Percentiles rank a stretch among this genome's conserved stretches.
Evolutionary conservation across 2,797 vertebrate species (phyloP).

Genomic region (Lacerta viridis): DNA sequence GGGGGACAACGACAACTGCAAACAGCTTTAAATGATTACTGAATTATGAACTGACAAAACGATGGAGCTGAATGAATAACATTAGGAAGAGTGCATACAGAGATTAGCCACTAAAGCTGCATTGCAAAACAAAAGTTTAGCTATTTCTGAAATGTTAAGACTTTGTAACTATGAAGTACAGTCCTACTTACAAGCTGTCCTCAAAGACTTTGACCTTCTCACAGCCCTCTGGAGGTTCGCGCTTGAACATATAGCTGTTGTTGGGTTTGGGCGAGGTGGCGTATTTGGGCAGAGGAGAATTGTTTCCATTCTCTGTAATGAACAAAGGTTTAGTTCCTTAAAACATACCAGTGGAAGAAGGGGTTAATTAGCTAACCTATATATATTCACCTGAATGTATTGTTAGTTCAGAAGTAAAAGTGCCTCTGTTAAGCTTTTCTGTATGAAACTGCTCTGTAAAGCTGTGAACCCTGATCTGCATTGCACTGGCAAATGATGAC

Average conservation of each 20-base stretch:
- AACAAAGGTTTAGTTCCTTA: conserved; percentile 53
- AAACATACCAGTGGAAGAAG: not conserved
- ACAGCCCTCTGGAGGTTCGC: conserved; percentile 98
- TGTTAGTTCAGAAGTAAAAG: too few relatives aligned
- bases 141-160: not conserved
- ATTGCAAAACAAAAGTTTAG: not conserved
- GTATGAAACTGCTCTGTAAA: too few relatives aligned
- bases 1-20: not conserved
- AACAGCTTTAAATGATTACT: not conserved
- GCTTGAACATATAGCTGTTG: conserved; percentile 99
- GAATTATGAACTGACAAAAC: not conserved
- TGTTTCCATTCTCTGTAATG: conserved; percentile 91
- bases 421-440: too few relatives aligned
- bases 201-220: conserved; percentile 97
- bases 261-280: conserved; percentile 98
- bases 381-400: too few relatives aligned
- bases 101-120: not conserved
- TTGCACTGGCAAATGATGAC: too few relatives aligned
- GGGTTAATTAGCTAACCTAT: too few relatives aligned
- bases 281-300: conserved; percentile 96
- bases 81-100: too few relatives aligned
- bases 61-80: too few relatives aligned
- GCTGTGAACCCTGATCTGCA: too few relatives aligned
- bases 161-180: conserved; percentile 37
- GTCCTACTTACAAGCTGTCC: conserved; percentile 91